These are phyloP conservation scores for Anadara kagoshimensis DNA, from an alignment of 1,140 invertebrate species.

Conservation along the genomic window DNA sequence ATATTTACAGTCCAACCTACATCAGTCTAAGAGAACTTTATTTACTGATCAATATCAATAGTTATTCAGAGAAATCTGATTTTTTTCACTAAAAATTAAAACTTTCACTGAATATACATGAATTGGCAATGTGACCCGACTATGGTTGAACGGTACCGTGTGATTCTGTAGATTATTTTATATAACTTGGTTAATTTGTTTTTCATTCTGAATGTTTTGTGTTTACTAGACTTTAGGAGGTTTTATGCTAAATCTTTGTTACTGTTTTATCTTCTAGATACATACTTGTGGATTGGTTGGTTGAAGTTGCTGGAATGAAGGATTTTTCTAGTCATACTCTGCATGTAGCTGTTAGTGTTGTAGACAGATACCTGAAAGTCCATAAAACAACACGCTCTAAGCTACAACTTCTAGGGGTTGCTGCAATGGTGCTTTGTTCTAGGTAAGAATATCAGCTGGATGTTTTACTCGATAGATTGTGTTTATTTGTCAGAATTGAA, in stretches of 20 bases:
- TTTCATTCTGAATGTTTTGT: neutral
- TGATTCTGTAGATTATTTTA: too few relatives aligned
- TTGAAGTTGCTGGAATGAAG: conserved; percentile 72
- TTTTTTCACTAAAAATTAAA: too few relatives aligned
- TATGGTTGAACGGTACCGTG: too few relatives aligned
- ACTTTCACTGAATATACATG: too few relatives aligned
- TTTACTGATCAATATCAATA: too few relatives aligned
- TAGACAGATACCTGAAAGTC: conserved; percentile 66
- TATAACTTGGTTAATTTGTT: neutral
- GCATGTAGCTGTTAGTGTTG: conserved; percentile 69
- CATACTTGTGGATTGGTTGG: conserved; percentile 72
- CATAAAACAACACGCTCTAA: conserved; percentile 61
- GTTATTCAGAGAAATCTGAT: too few relatives aligned
- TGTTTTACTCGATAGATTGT: too few relatives aligned
- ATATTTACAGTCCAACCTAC: too few relatives aligned
- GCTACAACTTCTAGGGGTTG: conserved; percentile 70
- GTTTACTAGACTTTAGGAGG: neutral
- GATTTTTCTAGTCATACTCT: conserved; percentile 67
- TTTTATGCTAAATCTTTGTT: too few relatives aligned
- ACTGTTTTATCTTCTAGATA: conserved; percentile 63
- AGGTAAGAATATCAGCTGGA: conserved; percentile 52
- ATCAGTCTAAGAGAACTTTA: too few relatives aligned
- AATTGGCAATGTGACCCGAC: too few relatives aligned
- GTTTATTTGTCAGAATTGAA: too few relatives aligned
- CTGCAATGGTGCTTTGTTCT: conserved; percentile 71